phyloP scores from a whole-genome alignment of 2,888 invertebrate species.

The Papilio gigon region DNA sequence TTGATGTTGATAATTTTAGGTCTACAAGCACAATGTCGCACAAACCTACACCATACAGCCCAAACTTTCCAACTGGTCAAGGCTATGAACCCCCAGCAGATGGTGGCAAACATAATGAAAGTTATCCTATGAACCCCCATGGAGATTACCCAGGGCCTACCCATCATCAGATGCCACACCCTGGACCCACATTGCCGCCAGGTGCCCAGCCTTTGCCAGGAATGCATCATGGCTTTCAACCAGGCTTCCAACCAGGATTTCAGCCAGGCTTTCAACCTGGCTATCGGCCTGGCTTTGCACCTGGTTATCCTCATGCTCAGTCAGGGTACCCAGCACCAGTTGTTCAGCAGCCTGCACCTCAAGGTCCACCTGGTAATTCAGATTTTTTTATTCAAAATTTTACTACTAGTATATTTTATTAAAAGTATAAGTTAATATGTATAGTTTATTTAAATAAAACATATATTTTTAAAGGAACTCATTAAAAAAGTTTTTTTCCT shows the following conservation, averaged over 20 bases:
- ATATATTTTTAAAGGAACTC: not conserved
- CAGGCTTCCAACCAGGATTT: conserved; percentile 66
- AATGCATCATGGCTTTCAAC: conserved; percentile 71
- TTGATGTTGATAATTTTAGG: conserved; percentile 13
- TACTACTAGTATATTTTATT: no score
- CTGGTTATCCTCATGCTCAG: conserved; percentile 54
- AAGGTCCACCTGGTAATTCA: conserved; percentile 58
- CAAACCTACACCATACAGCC: conserved; percentile 70
- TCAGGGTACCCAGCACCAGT: conserved; percentile 56
- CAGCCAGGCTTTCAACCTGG: conserved; percentile 65
- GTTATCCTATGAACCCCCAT: conserved; percentile 64
- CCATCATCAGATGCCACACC: conserved; percentile 52
- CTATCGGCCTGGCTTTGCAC: conserved; percentile 57
- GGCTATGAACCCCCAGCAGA: conserved; percentile 73
- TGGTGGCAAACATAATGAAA: conserved; percentile 56
- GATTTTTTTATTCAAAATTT: conserved; percentile 6
- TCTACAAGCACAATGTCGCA: conserved; percentile 67
- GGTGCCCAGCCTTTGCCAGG: conserved; percentile 69
- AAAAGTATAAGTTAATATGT: no score
- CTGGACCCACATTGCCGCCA: conserved; percentile 59
- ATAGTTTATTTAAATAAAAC: no score
- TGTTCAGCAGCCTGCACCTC: conserved; percentile 64
- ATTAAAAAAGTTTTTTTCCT: no score
- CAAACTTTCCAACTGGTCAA: conserved; percentile 73
- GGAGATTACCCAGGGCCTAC: conserved; percentile 63